Percentiles rank a stretch among this genome's conserved stretches.
These are phyloP conservation scores for Hydriomena furcata DNA, from an alignment of 2,888 invertebrate species.

Conservation along the genomic window DNA sequence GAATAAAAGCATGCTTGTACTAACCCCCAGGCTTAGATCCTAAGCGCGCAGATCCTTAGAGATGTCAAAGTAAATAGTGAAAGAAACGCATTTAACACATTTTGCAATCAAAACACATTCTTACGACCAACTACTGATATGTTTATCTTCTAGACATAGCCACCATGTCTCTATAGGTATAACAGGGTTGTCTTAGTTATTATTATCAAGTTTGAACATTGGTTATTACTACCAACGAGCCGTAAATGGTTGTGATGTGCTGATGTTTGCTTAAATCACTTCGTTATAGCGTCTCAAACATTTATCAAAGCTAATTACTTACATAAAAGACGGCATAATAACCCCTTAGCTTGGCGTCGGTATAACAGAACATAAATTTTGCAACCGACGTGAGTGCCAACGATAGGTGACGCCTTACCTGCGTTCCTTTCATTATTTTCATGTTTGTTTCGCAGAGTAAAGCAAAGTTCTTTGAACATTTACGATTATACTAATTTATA, in stretches of 20 bases:
- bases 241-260: constrained; percentile 1
- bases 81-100: too few species aligned
- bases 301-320: constrained; percentile 6
- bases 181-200: too few species aligned
- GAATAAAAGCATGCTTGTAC: too few species aligned
- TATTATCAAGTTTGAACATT: too few species aligned
- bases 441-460: constrained; percentile 7
- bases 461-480: background rate
- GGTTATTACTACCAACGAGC: too few species aligned
- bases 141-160: too few species aligned
- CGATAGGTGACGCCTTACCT: constrained; percentile 35
- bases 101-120: too few species aligned
- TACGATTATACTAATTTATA: background rate
- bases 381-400: constrained; percentile 50
- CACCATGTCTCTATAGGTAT: too few species aligned
- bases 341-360: constrained; percentile 52
- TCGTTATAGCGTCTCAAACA: constrained; percentile 12
- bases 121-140: too few species aligned
- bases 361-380: constrained; percentile 55
- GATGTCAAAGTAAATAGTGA: too few species aligned
- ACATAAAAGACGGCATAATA: constrained; percentile 53
- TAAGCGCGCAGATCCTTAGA: too few species aligned
- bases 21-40: too few species aligned
- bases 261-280: constrained; percentile 34
- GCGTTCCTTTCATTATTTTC: constrained; percentile 1